Percentiles rank a stretch among this genome's conserved stretches.
phyloP scores from a whole-genome alignment of 92 coral and sea anemone genomes.

The Anthopleura xanthogrammica region DNA sequence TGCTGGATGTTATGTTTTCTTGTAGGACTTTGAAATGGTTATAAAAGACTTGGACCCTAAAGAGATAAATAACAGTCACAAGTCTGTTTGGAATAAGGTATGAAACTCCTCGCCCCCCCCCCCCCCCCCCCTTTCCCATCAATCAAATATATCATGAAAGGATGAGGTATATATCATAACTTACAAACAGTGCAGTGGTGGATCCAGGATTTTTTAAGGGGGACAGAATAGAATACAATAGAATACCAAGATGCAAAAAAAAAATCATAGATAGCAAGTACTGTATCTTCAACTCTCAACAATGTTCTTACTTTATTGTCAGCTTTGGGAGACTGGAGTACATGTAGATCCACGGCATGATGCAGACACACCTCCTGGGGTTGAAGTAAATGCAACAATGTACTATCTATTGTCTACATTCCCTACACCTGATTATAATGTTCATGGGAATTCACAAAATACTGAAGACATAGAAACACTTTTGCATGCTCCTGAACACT shows the following conservation, averaged over 20 bases:
- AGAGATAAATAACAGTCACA: conserved; percentile 30
- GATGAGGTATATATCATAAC: too few species aligned
- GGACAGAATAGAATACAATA: too few species aligned
- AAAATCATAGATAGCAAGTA: too few species aligned
- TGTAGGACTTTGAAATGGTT: conserved; percentile 6
- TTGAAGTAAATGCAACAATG: conserved; percentile 89
- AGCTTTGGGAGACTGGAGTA: conserved; percentile 89
- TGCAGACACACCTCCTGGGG: conserved; percentile 95
- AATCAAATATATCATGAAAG: too few species aligned
- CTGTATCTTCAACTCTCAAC: too few species aligned
- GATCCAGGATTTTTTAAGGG: too few species aligned
- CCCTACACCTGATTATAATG: conserved; percentile 57
- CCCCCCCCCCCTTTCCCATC: neutral
- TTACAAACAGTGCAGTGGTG: too few species aligned
- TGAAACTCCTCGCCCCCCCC: neutral
- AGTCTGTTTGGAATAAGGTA: conserved; percentile 57
- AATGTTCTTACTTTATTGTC: neutral
- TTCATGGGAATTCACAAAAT: conserved; percentile 46
- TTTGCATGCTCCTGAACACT: conserved; percentile 87
- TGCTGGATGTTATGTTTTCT: neutral
- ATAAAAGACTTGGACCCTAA: neutral
- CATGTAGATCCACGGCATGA: conserved; percentile 88
- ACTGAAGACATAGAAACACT: conserved; percentile 62
- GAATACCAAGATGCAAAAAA: too few species aligned
- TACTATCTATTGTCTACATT: conserved; percentile 86